Evolutionary conservation across 1,140 invertebrate genomes (phyloP), one percentile per base, ranked within the genome.

Genomic region (Drosophila lacteicornis): DNA sequence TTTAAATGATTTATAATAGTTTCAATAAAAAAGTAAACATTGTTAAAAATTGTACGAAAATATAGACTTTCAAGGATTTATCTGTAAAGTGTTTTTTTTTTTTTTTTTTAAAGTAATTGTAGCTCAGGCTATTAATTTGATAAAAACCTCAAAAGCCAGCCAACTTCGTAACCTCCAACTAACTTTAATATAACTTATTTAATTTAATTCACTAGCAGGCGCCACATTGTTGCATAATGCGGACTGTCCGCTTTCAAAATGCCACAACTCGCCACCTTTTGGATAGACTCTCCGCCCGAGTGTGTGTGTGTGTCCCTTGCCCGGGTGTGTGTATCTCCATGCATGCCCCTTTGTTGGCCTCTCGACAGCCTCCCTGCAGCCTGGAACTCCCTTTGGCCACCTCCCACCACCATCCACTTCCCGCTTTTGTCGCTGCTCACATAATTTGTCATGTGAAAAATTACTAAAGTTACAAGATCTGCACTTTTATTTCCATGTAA

Each of bases 381-480:
- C 25, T 7, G 38, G 40, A 30, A 15, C 55, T 15, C 56, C 62
- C 40, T 12, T 43, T 42, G 12, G 36, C 30, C 45, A 11, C 30
- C 57, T 11, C 30, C 45, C 17, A 2, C 36, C 38, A n/a, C 43
- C 63, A 58, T 42, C 42, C 47, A 55, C 47, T 62, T 71, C 45
- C 80, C 73, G 70, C 63, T 70, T 76, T 76, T 70, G 75, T 62
- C 70, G 70, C 69, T 84, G 87, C 85, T 90, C 85, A 90, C 80
- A 91, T 91, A 91, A 91, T 91, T 91, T 91, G 90, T 91, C 90
- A 91, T 91, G 90, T 91, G 90, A 91, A 90, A 91, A 91, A 91
- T 91, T 91, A 91, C 90, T 91, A 86, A 91, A 91, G 88, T 91
- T 91, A 88, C 85, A 88, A 88, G 85, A 90, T 88, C 84, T 88